phyloP scores from a whole-genome alignment of 92 coral and sea anemone genomes.

The Porites evermanni region DNA sequence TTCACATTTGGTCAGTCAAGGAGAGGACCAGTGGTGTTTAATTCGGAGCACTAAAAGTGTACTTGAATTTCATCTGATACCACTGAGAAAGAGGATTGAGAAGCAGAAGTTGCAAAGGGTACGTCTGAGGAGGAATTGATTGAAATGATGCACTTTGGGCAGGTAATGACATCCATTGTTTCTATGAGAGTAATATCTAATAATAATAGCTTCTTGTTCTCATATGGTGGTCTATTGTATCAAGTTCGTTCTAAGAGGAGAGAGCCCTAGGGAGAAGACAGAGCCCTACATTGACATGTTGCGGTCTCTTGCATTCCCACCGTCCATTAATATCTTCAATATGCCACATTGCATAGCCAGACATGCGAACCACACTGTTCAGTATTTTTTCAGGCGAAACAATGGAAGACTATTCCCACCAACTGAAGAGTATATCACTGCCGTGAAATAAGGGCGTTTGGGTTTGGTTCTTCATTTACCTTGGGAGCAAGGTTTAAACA shows the following conservation, averaged over 20 bases:
- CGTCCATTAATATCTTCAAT: slow-evolving; percentile 49
- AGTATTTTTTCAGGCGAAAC: slow-evolving; percentile 40
- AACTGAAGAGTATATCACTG: slow-evolving; percentile 24
- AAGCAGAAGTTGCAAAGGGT: not conserved
- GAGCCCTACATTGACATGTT: slow-evolving; percentile 44
- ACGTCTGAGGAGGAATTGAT: slow-evolving; percentile 51
- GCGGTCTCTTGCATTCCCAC: slow-evolving; percentile 54
- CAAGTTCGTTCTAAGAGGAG: slow-evolving; percentile 69
- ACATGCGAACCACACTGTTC: slow-evolving; percentile 42
- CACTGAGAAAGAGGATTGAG: not conserved
- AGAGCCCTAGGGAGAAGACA: slow-evolving; percentile 49
- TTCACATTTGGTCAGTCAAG: not conserved
- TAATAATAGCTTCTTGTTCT: slow-evolving; percentile 49
- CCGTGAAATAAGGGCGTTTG: not conserved
- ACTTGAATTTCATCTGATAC: not conserved
- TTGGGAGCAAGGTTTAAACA: slow-evolving; percentile 8
- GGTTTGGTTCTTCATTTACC: slow-evolving; percentile 24
- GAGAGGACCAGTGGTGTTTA: not conserved
- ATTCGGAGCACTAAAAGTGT: slow-evolving; percentile 43
- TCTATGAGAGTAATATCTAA: not conserved
- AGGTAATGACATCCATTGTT: slow-evolving; percentile 12
- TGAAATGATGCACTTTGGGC: slow-evolving; percentile 52
- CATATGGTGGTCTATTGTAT: slow-evolving; percentile 62
- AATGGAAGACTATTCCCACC: slow-evolving; percentile 44
- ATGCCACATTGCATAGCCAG: slow-evolving; percentile 64